A percentile compares a stretch with the other conserved stretches of the same genome.
Evolutionary conservation across 1,140 invertebrate genomes (phyloP).

Genomic region (Pseudomyrmex cubaensis): DNA sequence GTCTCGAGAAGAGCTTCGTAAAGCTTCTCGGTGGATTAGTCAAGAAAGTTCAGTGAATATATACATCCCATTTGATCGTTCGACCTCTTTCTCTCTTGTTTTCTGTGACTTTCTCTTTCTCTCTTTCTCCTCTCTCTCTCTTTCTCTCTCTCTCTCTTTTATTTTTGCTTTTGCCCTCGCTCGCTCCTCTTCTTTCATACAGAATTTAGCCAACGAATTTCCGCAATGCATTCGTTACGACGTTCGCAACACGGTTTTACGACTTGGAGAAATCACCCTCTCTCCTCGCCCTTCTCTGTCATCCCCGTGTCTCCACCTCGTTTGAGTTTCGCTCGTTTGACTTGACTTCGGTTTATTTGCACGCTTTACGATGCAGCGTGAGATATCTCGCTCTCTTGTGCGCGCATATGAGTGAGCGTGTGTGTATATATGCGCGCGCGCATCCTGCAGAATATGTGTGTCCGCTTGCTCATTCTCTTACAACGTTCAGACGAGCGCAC

Average conservation of each 20-base stretch:
- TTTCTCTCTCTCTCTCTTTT: neutral
- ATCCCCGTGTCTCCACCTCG: constrained; percentile 33
- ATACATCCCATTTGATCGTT: constrained; percentile 44
- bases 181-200: neutral
- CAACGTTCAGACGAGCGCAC: constrained; percentile 45
- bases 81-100: constrained; percentile 24
- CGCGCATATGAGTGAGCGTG: neutral
- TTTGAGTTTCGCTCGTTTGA: constrained; percentile 75
- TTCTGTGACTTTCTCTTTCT: too few relatives aligned
- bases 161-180: neutral
- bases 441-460: neutral
- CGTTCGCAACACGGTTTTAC: constrained; percentile 61
- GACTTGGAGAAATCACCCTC: constrained; percentile 26
- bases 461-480: constrained; percentile 45
- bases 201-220: constrained; percentile 49
- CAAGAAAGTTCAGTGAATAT: constrained; percentile 47
- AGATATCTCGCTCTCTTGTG: constrained; percentile 42
- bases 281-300: neutral
- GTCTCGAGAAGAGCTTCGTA: constrained; percentile 53
- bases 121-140: constrained; percentile 1
- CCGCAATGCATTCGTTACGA: constrained; percentile 57
- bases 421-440: neutral
- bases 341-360: constrained; percentile 60
- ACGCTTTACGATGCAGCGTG: constrained; percentile 55
- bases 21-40: constrained; percentile 41